Base-by-base conservation (phyloP, 2,888 invertebrate species). In the Acanthococcus lagerstroemiae region DNA sequence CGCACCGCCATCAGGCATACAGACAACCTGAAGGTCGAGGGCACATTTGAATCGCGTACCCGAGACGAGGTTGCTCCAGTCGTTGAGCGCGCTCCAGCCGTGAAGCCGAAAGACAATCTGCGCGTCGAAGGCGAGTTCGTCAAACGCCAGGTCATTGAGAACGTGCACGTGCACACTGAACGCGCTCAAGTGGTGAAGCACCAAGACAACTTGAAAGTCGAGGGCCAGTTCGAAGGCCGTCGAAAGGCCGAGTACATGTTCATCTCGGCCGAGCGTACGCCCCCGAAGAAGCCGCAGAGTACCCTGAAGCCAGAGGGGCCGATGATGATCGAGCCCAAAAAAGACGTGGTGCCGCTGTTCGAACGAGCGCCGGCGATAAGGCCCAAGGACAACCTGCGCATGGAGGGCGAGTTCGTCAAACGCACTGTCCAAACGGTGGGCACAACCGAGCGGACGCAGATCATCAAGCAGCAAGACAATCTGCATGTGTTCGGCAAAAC, bases 271-370 rank as follows among this genome's bases (percentile, higher is more conserved):
- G 72, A 73, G 22, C 56, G 71, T 50, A 63, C 70, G 0, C 30
- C 67, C 1, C 56, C 55, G 0, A 69, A 68, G 19, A 70, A 71
- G 24, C 72, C 70, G 25, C 68, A 57, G 30, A 73, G 76, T 69
- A 83, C 83, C 69, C 72, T 84, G 0, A 77, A 74, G 65, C 77
- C 81, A 0, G 83, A 83, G 73, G 83, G 83, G 1, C 79, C 81
- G 0, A 82, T 83, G 71, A 76, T 78, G 63, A 72, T 74, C 22
- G 80, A 80, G 0, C 77, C 77, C 66, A 71, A 76, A 72, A 75
- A 75, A 1, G 69, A 74, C 24, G 78, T 75, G 2, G 22, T 22
- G 5, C 24, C 54, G 7, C 21, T 37, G 72, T 79, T 80, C 1
- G 80, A 67, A 21, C 67, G 73, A 50, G 68, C 72, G 9, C 27